Evolutionary conservation across 2,888 invertebrate species (phyloP), one percentile per base, ranked within the genome.

Genomic region (Clunio marinus): DNA sequence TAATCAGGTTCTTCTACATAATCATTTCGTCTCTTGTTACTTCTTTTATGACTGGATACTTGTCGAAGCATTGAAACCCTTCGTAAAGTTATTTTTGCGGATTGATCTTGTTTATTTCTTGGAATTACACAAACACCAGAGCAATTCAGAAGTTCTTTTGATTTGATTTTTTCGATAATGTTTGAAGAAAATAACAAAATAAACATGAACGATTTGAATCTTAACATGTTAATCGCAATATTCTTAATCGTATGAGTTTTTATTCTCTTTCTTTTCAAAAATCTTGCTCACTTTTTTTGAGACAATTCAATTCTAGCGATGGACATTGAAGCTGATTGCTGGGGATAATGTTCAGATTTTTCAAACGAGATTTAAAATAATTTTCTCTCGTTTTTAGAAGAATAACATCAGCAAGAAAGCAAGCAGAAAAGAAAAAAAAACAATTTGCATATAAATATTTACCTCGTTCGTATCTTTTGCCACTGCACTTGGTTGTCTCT

Each of bases 391-490:
- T 32, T 32, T 32, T 5, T 32, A 13, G 5, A 32, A 22, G 17
- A 51, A 51, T 7, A 32, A 32, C 17, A 51, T 51, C 10, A 57
- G 25, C 57, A 57, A 57, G 27, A 57, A 24, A 57, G 4, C 10
- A 7, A 7, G 4, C 10, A 4, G 51, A 57, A n/a, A 57, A 57
- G 27, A 27, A 57, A 57, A 22, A 57, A 57, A 22, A 57, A 57
- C 57, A 57, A 63, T 63, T 63, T 63, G 62, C 62, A 63, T 63
- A n/a, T n/a, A n/a, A n/a, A n/a, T n/a, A 63, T 63, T 63, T 63
- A 63, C 62, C 62, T 63, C 25, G 62, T 22, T 63, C 60, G 59
- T 59, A 59, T 59, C 59, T 15, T 22, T 51, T 2, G 3, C 45
- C 15, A 45, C 4, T 15, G 15, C 22, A 25, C 8, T 17, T 15